phyloP scores from a whole-genome alignment of 2,888 invertebrate genomes.

The Biston betularia region DNA sequence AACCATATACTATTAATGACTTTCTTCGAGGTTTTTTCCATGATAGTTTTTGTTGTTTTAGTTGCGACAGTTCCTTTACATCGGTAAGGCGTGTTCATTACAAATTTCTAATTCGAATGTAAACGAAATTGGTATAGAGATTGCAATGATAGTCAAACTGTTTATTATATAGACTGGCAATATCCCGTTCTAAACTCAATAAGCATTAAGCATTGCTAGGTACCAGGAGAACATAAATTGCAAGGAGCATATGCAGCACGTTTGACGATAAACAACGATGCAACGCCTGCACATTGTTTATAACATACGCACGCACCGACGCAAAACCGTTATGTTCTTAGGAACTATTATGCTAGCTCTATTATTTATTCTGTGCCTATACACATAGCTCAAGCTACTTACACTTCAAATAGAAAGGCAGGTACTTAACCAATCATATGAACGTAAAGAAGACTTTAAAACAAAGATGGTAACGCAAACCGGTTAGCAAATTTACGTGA shows the following conservation, averaged over 20 bases:
- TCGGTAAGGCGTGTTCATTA: too few relatives aligned
- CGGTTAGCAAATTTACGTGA: too few relatives aligned
- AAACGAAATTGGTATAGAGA: too few relatives aligned
- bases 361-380: too few relatives aligned
- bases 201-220: neutral
- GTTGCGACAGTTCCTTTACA: too few relatives aligned
- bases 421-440: neutral
- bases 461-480: too few relatives aligned
- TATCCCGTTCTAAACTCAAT: slow-evolving; percentile 4
- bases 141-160: too few relatives aligned
- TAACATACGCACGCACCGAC: slow-evolving; percentile 59
- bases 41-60: too few relatives aligned
- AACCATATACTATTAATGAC: too few relatives aligned
- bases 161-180: neutral
- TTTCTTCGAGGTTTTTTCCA: too few relatives aligned
- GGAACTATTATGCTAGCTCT: neutral
- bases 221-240: slow-evolving; percentile 43
- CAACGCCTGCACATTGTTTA: slow-evolving; percentile 62
- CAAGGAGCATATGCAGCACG: slow-evolving; percentile 45
- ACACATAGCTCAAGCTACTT: slow-evolving; percentile 6
- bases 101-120: too few relatives aligned
- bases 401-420: neutral
- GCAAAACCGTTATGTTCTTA: slow-evolving; percentile 52
- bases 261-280: slow-evolving; percentile 47
- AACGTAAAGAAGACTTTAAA: too few relatives aligned